phyloP scores from a whole-genome alignment of 2,888 invertebrate genomes.

The Ectemnius cavifrons region DNA sequence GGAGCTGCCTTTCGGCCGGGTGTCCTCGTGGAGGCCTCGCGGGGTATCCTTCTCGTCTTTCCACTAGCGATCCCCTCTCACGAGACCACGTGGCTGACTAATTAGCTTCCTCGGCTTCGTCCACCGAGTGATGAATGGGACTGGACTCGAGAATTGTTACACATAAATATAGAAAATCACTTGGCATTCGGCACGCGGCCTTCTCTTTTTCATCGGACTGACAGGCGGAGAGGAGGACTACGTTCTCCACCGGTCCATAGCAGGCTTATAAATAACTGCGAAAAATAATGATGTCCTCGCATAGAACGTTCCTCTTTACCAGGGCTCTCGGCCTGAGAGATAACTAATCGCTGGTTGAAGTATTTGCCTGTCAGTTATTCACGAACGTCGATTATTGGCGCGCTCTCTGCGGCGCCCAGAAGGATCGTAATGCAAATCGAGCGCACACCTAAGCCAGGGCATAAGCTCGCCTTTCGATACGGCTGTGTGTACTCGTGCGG shows the following conservation, averaged over 20 bases:
- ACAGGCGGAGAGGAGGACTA: background rate
- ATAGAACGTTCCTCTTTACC: background rate
- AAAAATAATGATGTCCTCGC: conserved; percentile 4
- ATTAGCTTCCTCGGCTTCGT: conserved; percentile 59
- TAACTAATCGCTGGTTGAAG: background rate
- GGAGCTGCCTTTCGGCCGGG: conserved; percentile 66
- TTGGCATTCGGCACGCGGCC: conserved; percentile 8
- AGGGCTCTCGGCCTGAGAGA: background rate
- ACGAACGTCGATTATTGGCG: background rate
- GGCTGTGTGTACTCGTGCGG: conserved; percentile 36
- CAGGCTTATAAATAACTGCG: conserved; percentile 2
- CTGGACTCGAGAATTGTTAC: conserved; percentile 29
- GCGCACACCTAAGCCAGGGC: background rate
- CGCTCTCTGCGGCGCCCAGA: background rate
- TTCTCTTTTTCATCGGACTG: background rate
- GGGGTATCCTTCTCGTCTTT: conserved; percentile 45
- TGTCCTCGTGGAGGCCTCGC: conserved; percentile 52
- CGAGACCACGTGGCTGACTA: conserved; percentile 58
- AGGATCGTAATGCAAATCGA: conserved; percentile 41
- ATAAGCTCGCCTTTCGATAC: background rate
- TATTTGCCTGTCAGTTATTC: conserved; percentile 1
- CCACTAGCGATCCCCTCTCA: conserved; percentile 33
- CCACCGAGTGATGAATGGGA: conserved; percentile 50
- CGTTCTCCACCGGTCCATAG: background rate
- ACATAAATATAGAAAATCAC: conserved; percentile 33